Conservation (phyloP, 2,888 invertebrate genomes). For the Andrena minutula region DNA sequence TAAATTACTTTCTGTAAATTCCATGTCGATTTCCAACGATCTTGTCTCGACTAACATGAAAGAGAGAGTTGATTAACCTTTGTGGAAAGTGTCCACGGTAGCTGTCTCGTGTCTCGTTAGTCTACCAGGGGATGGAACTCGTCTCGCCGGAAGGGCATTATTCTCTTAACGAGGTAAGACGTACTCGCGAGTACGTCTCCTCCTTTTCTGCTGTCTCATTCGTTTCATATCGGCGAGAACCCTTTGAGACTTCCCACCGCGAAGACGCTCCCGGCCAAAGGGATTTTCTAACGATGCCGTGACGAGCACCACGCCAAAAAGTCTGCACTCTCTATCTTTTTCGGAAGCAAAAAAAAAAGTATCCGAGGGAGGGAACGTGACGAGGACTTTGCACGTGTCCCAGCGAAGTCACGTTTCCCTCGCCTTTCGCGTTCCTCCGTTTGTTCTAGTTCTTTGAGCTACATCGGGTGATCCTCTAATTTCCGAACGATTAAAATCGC, state of each 20-base stretch:
- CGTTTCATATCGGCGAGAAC: slow-evolving; percentile 56
- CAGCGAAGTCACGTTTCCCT: slow-evolving; percentile 5
- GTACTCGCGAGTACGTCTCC: slow-evolving; percentile 41
- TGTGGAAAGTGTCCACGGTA: slow-evolving; percentile 11
- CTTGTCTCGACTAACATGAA: not conserved
- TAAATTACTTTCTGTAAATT: not conserved
- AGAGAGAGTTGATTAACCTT: slow-evolving; percentile 31
- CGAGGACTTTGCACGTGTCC: slow-evolving; percentile 16
- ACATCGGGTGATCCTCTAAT: not conserved
- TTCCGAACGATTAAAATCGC: slow-evolving; percentile 1
- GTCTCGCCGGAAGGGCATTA: slow-evolving; percentile 65
- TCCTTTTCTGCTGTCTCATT: slow-evolving; percentile 47
- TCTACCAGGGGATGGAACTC: slow-evolving; percentile 24
- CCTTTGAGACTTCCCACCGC: slow-evolving; percentile 50
- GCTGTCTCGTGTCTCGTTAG: slow-evolving; percentile 43
- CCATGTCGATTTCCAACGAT: not conserved
- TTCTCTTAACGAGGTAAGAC: slow-evolving; percentile 75
- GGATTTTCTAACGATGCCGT: slow-evolving; percentile 62
- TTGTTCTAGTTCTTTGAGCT: not conserved
- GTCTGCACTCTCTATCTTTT: not conserved
- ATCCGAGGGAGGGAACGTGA: slow-evolving; percentile 11
- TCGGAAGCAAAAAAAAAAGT: not conserved
- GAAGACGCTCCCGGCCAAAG: slow-evolving; percentile 35
- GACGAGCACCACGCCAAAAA: slow-evolving; percentile 37
- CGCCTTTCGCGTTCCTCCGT: not conserved